Evolutionary conservation across 23 tunicate genomes (phyloP).

Genomic region (Styela plicata): DNA sequence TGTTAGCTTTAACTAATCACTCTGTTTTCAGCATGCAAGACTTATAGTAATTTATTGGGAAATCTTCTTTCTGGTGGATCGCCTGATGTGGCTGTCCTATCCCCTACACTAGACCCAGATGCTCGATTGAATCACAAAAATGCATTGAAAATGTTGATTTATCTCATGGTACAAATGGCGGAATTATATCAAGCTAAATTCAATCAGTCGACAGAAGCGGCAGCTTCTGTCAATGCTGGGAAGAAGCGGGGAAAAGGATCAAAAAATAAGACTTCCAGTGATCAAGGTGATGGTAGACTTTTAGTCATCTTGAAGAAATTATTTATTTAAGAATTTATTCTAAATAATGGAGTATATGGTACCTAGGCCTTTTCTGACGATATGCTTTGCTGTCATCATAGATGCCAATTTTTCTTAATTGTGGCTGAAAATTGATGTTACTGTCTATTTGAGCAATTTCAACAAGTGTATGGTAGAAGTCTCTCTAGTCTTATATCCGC

Average conservation of each 20-base stretch:
- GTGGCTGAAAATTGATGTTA: too few species aligned
- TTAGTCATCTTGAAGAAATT: too few species aligned
- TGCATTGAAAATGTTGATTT: constrained; percentile 63
- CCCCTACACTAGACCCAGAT: constrained; percentile 12
- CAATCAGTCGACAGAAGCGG: constrained; percentile 18
- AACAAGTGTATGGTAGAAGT: too few species aligned
- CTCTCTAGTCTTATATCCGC: too few species aligned
- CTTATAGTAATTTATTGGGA: constrained; percentile 36
- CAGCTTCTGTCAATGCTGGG: constrained; percentile 30
- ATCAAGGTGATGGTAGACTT: background rate
- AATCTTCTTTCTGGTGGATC: constrained; percentile 22
- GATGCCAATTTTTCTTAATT: too few species aligned
- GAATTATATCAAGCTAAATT: constrained; percentile 36
- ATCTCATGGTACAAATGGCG: constrained; percentile 61
- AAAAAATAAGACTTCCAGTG: background rate
- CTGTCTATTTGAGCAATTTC: too few species aligned
- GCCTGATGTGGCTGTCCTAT: background rate
- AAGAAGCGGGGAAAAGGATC: constrained; percentile 20
- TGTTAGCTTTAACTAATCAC: too few species aligned
- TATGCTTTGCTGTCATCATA: too few species aligned
- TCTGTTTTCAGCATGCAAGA: constrained; percentile 51
- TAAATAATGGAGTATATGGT: too few species aligned
- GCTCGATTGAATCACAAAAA: constrained; percentile 19
- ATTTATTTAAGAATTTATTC: too few species aligned
- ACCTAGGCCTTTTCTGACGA: too few species aligned